Evolutionary conservation across 1,140 invertebrate species (phyloP).

Genomic region (Oncopeltus fasciatus): DNA sequence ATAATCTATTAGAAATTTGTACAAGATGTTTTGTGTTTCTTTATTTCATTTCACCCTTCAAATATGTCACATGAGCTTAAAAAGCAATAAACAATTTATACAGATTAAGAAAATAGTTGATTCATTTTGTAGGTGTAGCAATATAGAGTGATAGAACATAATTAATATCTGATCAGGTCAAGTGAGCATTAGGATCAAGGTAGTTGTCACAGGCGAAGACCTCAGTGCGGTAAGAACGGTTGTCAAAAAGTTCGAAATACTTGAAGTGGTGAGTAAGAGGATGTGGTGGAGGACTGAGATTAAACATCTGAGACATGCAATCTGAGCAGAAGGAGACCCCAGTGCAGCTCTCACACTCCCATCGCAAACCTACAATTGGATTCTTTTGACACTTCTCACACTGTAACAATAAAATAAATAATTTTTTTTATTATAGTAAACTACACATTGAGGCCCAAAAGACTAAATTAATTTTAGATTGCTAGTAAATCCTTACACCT

Average conservation of each 20-base stretch:
- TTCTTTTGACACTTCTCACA: conserved; percentile 50
- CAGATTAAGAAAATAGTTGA: too few relatives aligned
- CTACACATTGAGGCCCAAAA: too few relatives aligned
- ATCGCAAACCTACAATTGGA: conserved; percentile 49
- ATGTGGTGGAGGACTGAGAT: conserved; percentile 30
- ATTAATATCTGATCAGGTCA: too few relatives aligned
- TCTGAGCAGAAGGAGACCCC: conserved; percentile 35
- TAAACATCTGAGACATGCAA: conserved; percentile 32
- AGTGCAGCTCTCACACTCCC: conserved; percentile 51
- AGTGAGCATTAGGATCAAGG: conserved; percentile 33
- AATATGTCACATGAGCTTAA: too few relatives aligned
- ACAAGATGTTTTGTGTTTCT: too few relatives aligned
- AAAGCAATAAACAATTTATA: too few relatives aligned
- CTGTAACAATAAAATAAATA: conserved; percentile 31
- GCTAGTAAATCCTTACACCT: too few relatives aligned
- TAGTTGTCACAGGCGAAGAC: conserved; percentile 34
- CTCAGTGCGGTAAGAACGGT: conserved; percentile 31
- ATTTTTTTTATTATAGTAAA: not conserved
- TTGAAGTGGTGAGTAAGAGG: conserved; percentile 29
- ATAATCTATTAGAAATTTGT: too few relatives aligned
- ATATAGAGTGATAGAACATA: too few relatives aligned
- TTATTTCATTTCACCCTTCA: too few relatives aligned
- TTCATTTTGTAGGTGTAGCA: too few relatives aligned
- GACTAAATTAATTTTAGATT: too few relatives aligned
- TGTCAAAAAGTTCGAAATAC: conserved; percentile 20